Evolutionary conservation across 2,113 vertebrate genomes (phyloP), one percentile per base, ranked within the genome.

Genomic region (Erythrocercus mccallii): DNA sequence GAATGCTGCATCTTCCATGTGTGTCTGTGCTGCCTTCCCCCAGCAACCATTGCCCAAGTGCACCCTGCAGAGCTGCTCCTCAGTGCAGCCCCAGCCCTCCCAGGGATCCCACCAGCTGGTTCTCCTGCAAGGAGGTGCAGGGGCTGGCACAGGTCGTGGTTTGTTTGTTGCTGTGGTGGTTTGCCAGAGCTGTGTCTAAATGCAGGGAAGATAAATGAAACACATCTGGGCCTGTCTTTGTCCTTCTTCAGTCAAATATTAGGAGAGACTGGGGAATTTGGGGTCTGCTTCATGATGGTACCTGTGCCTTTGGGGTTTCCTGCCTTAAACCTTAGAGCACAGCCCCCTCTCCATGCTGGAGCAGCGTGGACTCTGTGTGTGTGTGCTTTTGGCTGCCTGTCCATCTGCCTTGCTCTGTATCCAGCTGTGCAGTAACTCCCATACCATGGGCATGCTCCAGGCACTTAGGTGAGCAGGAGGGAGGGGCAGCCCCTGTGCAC

Each of bases 141-240:
- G 24, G 24, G 27, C 56, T 86, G 69, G 80, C 72, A 84, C 54
- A 2, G 24, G 65, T n/a, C 3, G 2, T 37, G 51, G 11, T 60
- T 77, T 7, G 38, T 88, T 89, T 91, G 73, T 76, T 91, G 83
- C 81, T 79, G 58, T 22, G 38, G 37, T 54, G 64, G 45, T 76
- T 62, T 65, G 62, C 66, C 37, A 86, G 82, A 92, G 88, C 86
- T 96, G 93, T 96, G 91, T 79, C 72, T 91, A 86, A 90, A 87
- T 57, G 33, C 88, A 73, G 84, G 58, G 54, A 44, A 89, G 95
- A 96, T 96, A 97, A 97, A 97, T 20, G 15, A 30, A 94, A 96
- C 25, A 72, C 54, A 69, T 37, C 60, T 48, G 69, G 20, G 42
- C 16, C 25, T 70, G 51, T 54, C 30, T 82, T 48, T 57, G 28